phyloP scores from a whole-genome alignment of 2,113 vertebrate genomes.

The Platanista minor region DNA sequence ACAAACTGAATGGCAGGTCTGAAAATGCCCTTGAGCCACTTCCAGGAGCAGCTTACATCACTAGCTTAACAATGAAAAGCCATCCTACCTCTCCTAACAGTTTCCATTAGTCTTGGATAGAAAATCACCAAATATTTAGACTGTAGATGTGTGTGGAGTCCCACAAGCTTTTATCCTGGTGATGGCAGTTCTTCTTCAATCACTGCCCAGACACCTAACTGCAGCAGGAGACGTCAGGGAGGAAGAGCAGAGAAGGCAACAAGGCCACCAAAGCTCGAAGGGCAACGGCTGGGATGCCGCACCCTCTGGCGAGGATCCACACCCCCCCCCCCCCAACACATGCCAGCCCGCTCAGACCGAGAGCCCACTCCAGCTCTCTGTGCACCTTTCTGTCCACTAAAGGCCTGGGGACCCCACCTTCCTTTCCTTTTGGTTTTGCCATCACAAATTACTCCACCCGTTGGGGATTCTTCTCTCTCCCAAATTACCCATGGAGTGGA shows the following conservation, averaged over 20 bases:
- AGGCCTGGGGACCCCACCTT: neutral
- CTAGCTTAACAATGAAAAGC: neutral
- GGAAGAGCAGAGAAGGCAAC: neutral
- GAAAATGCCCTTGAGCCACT: neutral
- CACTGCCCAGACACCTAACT: neutral
- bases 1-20: neutral
- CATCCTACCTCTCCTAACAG: neutral
- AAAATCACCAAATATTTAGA: neutral
- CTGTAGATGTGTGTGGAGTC: neutral
- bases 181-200: neutral
- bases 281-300: neutral
- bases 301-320: neutral
- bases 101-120: neutral
- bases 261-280: neutral
- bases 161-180: neutral
- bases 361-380: neutral
- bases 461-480: neutral
- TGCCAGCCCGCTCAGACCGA: rapidly evolving
- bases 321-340: neutral
- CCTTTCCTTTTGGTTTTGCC: neutral
- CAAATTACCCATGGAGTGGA: neutral
- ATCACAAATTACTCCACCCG: neutral
- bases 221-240: neutral
- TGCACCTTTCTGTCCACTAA: neutral
- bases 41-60: neutral